Evolutionary conservation across 2,888 invertebrate species (phyloP), one percentile per base, ranked within the genome.

Genomic region (Drosophila falleni): DNA sequence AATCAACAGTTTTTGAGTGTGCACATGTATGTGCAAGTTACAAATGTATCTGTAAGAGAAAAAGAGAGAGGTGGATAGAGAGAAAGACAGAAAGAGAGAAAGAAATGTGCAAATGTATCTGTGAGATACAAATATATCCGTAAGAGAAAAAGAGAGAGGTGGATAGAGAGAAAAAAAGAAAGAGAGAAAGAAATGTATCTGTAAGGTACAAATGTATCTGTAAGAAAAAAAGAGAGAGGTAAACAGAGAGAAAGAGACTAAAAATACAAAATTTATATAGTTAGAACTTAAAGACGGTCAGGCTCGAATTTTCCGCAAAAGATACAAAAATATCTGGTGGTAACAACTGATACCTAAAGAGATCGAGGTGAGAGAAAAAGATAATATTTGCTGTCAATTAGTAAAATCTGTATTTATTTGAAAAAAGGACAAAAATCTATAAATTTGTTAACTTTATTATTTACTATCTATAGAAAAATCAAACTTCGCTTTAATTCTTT

Each of bases 81-180:
- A 15, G 26, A 39, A 11, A 41, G 11, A 29, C 1, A 41, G 26
- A 35, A 6, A 15, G 26, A 39, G 6, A 41, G 11, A 29, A n/a
- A n/a, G n/a, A n/a, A n/a, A n/a, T 26, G 46, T n/a, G 46, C 39
- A 55, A 55, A 47, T 47, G 54, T 29, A 41, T 26, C 31, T 37
- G 9, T 10, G 42, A 41, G 5, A 9, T 31, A 29, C 9, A 26
- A 4, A n/a, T n/a, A n/a, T n/a, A n/a, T n/a, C n/a, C n/a, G 3
- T 23, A 13, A 11, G 4, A 3, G 4, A n/a, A 39, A 5, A 2
- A 39, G 15, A 10, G n/a, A 10, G 11, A 15, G 39, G 26, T 10
- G 26, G 9, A 6, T n/a, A n/a, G n/a, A n/a, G n/a, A n/a, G n/a
- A n/a, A n/a, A n/a, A n/a, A n/a, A n/a, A n/a, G n/a, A n/a, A n/a